Percentiles rank a stretch among this genome's conserved stretches.
Conservation (phyloP, 1,140 invertebrate genomes). For the Platyura marginata region DNA sequence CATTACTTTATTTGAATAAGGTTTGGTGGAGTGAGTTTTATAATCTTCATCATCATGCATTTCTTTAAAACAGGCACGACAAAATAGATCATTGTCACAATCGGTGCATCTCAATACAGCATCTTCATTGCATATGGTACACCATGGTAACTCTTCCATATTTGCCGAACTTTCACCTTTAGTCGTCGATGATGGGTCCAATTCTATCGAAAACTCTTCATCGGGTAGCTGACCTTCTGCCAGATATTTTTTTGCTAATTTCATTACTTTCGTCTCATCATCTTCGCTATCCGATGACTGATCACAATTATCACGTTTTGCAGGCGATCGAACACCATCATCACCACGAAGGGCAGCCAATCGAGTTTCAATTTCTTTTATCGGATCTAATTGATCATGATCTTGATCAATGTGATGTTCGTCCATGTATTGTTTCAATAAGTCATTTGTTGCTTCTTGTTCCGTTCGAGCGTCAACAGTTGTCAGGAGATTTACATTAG, state of each 20-base stretch:
- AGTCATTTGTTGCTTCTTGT: constrained; percentile 38
- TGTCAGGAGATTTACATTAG: constrained; percentile 16
- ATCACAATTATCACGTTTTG: constrained; percentile 14
- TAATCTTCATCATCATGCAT: too few species aligned
- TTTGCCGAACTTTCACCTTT: not conserved
- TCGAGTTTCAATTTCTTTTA: constrained; percentile 29
- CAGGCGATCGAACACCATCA: constrained; percentile 16
- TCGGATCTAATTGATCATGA: constrained; percentile 28
- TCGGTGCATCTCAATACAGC: constrained; percentile 24
- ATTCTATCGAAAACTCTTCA: constrained; percentile 12
- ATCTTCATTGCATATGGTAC: constrained; percentile 59
- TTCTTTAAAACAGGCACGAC: too few species aligned
- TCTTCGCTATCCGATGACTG: constrained; percentile 24
- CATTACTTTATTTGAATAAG: too few species aligned
- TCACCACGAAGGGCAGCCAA: constrained; percentile 22
- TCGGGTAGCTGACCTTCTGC: constrained; percentile 14
- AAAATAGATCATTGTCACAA: too few species aligned
- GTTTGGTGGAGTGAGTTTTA: too few species aligned
- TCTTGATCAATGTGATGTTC: constrained; percentile 32
- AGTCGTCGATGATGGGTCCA: constrained; percentile 14
- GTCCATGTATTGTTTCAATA: constrained; percentile 35
- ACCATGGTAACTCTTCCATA: constrained; percentile 51
- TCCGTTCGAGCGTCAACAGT: constrained; percentile 30
- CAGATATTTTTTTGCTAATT: constrained; percentile 8
- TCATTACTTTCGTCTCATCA: constrained; percentile 8